A percentile compares a stretch with the other conserved stretches of the same genome.
phyloP scores from a whole-genome alignment of 2,113 vertebrate species.

The Gymnorhina tibicen region DNA sequence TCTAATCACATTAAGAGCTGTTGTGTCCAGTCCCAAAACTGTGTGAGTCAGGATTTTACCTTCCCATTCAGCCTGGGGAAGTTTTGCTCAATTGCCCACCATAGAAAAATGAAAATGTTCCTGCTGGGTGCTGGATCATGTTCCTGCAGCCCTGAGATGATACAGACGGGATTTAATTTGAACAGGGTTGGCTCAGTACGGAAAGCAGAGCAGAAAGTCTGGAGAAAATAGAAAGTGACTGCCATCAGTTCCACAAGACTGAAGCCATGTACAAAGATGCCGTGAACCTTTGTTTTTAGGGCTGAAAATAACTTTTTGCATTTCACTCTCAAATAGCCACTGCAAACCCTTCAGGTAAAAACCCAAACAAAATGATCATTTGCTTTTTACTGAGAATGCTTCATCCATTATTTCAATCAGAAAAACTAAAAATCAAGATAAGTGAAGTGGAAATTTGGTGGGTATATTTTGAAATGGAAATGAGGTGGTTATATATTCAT shows the following conservation, averaged over 20 bases:
- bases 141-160: background rate
- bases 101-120: background rate
- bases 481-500: constrained; percentile 75
- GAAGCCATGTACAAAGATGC: background rate
- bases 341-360: background rate
- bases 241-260: background rate
- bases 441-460: constrained; percentile 70
- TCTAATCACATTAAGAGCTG: background rate
- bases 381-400: background rate
- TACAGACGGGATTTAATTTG: background rate
- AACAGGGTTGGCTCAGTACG: background rate
- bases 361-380: rapidly evolving
- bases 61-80: background rate
- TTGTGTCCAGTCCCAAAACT: background rate
- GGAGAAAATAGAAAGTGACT: background rate
- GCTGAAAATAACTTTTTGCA: background rate
- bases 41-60: background rate
- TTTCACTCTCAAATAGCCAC: background rate
- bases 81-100: background rate
- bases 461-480: constrained; percentile 76
- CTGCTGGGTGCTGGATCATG: background rate
- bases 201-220: background rate
- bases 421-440: constrained; percentile 64
- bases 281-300: background rate
- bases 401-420: constrained; percentile 61